phyloP scores from a whole-genome alignment of 2,113 vertebrate genomes.

The Pipra filicauda region DNA sequence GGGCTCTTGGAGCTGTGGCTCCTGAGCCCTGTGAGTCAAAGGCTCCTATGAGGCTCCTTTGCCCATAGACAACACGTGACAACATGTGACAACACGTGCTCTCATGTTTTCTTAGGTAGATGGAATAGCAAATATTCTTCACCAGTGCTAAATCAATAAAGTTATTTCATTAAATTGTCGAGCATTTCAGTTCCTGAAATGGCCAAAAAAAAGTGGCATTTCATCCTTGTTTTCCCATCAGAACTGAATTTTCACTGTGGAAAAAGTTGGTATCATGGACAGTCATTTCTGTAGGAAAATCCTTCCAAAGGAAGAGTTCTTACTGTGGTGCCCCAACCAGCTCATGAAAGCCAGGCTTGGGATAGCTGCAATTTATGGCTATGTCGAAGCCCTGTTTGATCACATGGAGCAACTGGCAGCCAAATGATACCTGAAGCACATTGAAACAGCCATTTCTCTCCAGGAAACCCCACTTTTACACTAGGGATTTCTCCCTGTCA shows the following conservation, averaged over 20 bases:
- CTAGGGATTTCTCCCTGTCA: not conserved
- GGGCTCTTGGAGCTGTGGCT: not conserved
- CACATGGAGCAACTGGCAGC: not conserved
- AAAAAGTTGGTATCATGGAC: accelerated
- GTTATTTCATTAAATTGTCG: not conserved
- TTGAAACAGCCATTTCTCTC: not conserved
- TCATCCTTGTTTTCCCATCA: not conserved
- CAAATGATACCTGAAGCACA: not conserved
- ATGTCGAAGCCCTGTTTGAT: not conserved
- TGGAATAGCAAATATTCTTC: not conserved
- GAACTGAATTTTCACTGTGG: not conserved
- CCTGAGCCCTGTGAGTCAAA: not conserved
- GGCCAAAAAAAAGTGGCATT: not conserved
- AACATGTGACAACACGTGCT: accelerated
- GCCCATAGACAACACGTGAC: not conserved
- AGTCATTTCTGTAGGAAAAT: not conserved
- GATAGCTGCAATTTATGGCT: not conserved
- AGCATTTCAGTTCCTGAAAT: not conserved
- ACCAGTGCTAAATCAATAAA: not conserved
- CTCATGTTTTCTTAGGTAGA: not conserved
- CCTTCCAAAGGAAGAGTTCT: not conserved
- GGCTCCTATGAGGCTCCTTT: not conserved
- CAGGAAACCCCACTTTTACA: not conserved
- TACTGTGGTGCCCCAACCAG: not conserved
- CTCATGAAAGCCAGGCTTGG: not conserved